Evolutionary conservation across 2,888 invertebrate genomes (phyloP), one percentile per base, ranked within the genome.

Genomic region (Agrochola macilenta): DNA sequence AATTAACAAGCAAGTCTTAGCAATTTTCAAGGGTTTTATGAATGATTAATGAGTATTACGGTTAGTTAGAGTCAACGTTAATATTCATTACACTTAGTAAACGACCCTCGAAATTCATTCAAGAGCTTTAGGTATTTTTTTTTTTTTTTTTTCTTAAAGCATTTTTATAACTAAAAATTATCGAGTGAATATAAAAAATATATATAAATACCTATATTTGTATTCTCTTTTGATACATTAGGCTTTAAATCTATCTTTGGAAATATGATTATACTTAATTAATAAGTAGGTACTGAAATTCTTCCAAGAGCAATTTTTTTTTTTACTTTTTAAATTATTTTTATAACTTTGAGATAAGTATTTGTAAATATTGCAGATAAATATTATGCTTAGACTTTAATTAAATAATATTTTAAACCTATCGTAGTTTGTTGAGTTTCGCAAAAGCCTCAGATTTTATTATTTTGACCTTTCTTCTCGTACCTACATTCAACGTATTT

Each of bases 1-100:
- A 73, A 79, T 61, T 46, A 61, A 61, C 17, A 35, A 65, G 35
- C 20, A 30, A 52, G 61, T 43, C 49, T 61, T 12, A 46, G 12
- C 26, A 30, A 43, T 35, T 63, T 69, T 58, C n/a, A 60, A 74
- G 54, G 60, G 60, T 70, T 64, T 60, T 74, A 30, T 70, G 64
- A 64, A 81, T 81, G 26, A 58, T 81, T 74, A 81, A 74, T 84
- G 70, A 71, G 49, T 60, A 30, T 65, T 69, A 85, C 26, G 61
- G 65, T 60, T 64, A 74, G 46, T 60, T 77, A 72, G 35, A 54
- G 20, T 60, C 52, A n/a, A 58, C 77, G 49, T 83, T 63, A 72
- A 77, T 83, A 81, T 85, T 74, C 71, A 74, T 83, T 81, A 85
- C 9, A 74, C 30, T 49, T 30, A 54, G 49, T 54, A 66, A 83